A percentile compares a stretch with the other conserved stretches of the same genome.
Evolutionary conservation across 2,113 vertebrate species (phyloP).

Genomic region (Lipophrys pholis): DNA sequence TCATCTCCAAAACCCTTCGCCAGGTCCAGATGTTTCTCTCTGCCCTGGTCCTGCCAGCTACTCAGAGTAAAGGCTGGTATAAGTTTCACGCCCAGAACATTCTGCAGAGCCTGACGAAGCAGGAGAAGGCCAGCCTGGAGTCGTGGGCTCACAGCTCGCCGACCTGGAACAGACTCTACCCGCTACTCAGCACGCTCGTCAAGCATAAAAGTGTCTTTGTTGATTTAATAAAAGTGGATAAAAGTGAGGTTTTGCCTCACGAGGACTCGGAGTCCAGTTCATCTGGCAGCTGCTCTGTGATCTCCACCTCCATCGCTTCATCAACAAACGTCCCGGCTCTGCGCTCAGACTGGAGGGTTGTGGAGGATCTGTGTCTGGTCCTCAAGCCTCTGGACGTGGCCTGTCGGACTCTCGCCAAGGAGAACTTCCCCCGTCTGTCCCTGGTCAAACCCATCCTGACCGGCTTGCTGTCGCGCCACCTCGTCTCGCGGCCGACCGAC

Average conservation of each 20-base stretch:
- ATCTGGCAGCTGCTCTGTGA: slow-evolving; percentile 35
- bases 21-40: slow-evolving; percentile 64
- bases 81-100: slow-evolving; percentile 21
- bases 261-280: slow-evolving; percentile 50
- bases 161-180: slow-evolving; percentile 69
- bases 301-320: slow-evolving; percentile 37
- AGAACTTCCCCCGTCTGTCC: slow-evolving; percentile 79
- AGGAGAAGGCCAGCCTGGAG: slow-evolving; percentile 48
- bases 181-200: slow-evolving; percentile 53
- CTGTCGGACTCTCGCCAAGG: slow-evolving; percentile 81
- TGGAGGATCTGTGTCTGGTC: slow-evolving; percentile 77
- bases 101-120: slow-evolving; percentile 34
- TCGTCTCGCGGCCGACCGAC: slow-evolving; percentile 71
- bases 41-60: slow-evolving; percentile 21
- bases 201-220: slow-evolving; percentile 60
- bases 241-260: slow-evolving; percentile 22
- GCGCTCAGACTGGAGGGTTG: slow-evolving; percentile 76
- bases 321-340: rapidly evolving
- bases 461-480: slow-evolving; percentile 81
- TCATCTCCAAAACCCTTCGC: slow-evolving; percentile 63
- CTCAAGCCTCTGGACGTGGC: slow-evolving; percentile 84
- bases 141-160: slow-evolving; percentile 59
- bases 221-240: slow-evolving; percentile 36
- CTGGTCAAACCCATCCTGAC: slow-evolving; percentile 83
- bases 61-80: slow-evolving; percentile 11